These are phyloP conservation scores for Siphlonurus alternatus DNA, from an alignment of 2,888 invertebrate genomes.

Conservation along the genomic window DNA sequence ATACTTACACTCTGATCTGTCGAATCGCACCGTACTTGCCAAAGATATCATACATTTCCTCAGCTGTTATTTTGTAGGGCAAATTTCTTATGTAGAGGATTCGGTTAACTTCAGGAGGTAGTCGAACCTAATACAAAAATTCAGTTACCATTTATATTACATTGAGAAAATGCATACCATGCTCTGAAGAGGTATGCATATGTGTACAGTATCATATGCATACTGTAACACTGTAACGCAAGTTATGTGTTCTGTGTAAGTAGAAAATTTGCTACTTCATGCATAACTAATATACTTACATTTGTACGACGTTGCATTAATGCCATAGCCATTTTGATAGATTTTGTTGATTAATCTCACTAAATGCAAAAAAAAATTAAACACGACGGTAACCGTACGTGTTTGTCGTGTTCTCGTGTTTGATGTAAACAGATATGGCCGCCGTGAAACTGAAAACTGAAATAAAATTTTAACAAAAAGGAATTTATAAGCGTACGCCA, in stretches of 20 bases:
- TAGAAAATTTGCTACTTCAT: background rate
- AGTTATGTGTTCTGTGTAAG: no score
- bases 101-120: constrained; percentile 97
- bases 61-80: constrained; percentile 97
- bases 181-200: no score
- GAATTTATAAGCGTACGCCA: background rate
- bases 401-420: no score
- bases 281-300: constrained; percentile 32
- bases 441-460: background rate
- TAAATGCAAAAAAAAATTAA: no score
- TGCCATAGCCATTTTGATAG: constrained; percentile 46
- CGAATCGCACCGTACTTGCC: constrained; percentile 99
- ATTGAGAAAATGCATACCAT: no score
- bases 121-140: constrained; percentile 55
- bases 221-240: no score
- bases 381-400: no score
- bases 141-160: no score
- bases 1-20: constrained; percentile 94
- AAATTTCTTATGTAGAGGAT: constrained; percentile 92
- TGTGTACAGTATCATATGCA: no score
- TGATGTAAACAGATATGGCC: background rate
- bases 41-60: constrained; percentile 99
- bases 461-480: no score
- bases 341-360: no score
- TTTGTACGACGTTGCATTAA: constrained; percentile 54